A percentile compares a stretch with the other conserved stretches of the same genome.
Conservation (phyloP, 1,140 invertebrate genomes). For the Saccostrea echinata region DNA sequence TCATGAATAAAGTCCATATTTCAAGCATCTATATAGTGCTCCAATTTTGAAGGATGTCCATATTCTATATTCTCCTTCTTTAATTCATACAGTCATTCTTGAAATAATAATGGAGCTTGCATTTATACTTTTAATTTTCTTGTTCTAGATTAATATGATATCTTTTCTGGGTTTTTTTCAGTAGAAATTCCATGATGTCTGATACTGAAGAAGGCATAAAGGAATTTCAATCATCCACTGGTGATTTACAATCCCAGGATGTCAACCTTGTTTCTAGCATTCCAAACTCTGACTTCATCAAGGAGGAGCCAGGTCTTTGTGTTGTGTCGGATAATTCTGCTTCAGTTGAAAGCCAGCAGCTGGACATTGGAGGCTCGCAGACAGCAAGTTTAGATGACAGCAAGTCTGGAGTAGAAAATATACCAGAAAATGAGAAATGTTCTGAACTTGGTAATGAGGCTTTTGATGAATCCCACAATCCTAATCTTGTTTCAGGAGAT, state of each 20-base stretch:
- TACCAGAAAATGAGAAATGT: background rate
- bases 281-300: background rate
- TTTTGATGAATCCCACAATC: background rate
- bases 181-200: conserved; percentile 32
- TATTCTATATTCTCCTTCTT: too few species aligned
- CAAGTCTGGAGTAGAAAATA: background rate
- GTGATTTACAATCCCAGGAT: background rate
- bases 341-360: background rate
- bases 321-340: background rate
- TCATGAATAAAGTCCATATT: too few species aligned
- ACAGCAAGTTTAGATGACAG: background rate
- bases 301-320: background rate
- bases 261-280: background rate
- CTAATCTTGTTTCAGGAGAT: background rate
- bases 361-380: background rate
- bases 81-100: too few species aligned
- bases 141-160: too few species aligned
- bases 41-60: too few species aligned
- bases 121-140: too few species aligned
- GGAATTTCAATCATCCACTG: background rate
- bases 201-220: background rate
- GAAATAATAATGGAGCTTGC: too few species aligned
- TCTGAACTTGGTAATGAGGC: background rate
- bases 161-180: background rate
- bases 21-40: too few species aligned